Percentiles rank a stretch among this genome's conserved stretches.
Evolutionary conservation across 2,888 invertebrate species (phyloP).

Genomic region (Cosmopolites sordidus): DNA sequence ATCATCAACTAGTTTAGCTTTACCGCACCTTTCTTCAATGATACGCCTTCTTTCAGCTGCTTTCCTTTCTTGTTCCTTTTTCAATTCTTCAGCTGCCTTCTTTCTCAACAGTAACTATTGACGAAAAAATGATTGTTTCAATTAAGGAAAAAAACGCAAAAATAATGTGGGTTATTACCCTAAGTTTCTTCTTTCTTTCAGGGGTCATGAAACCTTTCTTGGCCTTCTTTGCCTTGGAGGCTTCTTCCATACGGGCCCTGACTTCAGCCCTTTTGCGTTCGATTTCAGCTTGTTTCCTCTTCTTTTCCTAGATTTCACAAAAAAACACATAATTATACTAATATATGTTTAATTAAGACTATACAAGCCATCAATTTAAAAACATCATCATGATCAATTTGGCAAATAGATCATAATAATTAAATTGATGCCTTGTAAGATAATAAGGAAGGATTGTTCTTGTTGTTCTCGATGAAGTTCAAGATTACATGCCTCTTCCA

Average conservation of each 20-base stretch:
- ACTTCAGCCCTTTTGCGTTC: constrained; percentile 99
- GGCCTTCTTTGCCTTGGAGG: constrained; percentile 96
- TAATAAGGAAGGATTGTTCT: too few relatives aligned
- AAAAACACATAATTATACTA: too few relatives aligned
- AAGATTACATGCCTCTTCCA: constrained; percentile 70
- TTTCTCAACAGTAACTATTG: constrained; percentile 95
- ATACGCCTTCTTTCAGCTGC: constrained; percentile 96
- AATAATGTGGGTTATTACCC: constrained; percentile 75
- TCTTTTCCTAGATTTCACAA: constrained; percentile 70
- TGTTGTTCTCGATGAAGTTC: background rate
- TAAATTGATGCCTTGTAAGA: too few relatives aligned
- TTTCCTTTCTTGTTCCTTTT: constrained; percentile 98
- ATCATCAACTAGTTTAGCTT: constrained; percentile 84
- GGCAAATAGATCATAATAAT: too few relatives aligned
- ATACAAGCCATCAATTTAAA: too few relatives aligned
- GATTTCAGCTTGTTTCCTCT: constrained; percentile 96
- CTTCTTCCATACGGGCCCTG: constrained; percentile 97
- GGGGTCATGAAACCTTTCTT: constrained; percentile 99
- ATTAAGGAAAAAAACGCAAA: background rate
- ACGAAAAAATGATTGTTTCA: background rate
- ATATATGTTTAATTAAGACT: too few relatives aligned
- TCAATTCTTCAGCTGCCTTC: constrained; percentile 99
- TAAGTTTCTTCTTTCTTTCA: constrained; percentile 99
- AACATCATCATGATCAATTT: too few relatives aligned
- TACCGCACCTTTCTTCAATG: constrained; percentile 93